Conservation (phyloP, 2,797 vertebrate genomes). For the Poecilia picta region DNA sequence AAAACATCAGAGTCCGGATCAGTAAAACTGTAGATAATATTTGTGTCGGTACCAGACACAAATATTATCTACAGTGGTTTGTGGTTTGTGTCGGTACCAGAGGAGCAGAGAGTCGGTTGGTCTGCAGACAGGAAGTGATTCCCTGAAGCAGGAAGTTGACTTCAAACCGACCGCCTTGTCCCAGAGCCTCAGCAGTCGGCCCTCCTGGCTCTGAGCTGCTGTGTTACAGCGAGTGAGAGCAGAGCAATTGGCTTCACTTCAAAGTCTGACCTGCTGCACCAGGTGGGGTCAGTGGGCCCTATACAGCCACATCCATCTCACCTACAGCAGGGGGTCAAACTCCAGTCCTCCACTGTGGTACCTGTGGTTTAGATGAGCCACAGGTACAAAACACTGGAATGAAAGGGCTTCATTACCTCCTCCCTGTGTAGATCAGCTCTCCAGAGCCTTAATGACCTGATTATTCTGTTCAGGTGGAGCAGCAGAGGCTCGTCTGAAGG, state of each 20-base stretch:
- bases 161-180: conserved; percentile 10
- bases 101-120: background rate
- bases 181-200: background rate
- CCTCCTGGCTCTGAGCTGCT: background rate
- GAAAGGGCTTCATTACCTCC: no score
- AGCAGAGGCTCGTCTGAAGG: no score
- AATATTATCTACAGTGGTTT: no score
- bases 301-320: background rate
- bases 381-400: no score
- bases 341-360: no score
- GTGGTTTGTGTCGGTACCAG: background rate
- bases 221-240: conserved; percentile 1
- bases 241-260: conserved; percentile 14
- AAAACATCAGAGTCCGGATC: background rate
- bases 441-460: no score
- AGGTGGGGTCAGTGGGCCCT: background rate
- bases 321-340: no score
- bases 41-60: no score
- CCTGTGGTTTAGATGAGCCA: no score
- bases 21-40: background rate
- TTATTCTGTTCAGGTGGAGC: no score
- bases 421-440: no score
- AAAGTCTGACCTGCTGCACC: conserved; percentile 1
- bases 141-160: conserved; percentile 14
- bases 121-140: conserved; percentile 10